Percentiles rank a stretch among this genome's conserved stretches.
Conservation (phyloP, 2,113 vertebrate genomes). For the Aegypius monachus region DNA sequence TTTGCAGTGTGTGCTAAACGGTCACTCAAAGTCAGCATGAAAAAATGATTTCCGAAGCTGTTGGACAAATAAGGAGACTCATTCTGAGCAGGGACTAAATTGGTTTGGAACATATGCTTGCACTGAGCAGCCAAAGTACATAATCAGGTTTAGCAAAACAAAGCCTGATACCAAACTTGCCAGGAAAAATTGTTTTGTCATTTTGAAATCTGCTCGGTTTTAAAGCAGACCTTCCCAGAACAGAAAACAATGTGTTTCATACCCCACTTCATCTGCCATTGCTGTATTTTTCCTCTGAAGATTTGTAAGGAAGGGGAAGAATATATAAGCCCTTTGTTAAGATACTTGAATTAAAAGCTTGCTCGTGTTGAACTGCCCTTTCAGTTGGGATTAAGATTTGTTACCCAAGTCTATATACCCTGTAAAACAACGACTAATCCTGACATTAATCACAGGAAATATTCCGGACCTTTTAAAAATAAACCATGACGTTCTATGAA, state of each 20-base stretch:
- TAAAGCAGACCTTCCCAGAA: constrained; percentile 60
- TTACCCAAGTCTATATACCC: constrained; percentile 22
- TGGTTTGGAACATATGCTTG: constrained; percentile 67
- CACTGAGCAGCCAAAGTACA: constrained; percentile 68
- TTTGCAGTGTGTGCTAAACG: constrained; percentile 14
- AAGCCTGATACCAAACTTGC: constrained; percentile 64
- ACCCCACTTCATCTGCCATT: constrained; percentile 13
- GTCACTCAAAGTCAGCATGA: constrained; percentile 45
- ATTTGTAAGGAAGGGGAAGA: constrained; percentile 47
- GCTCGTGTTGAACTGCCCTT: constrained; percentile 40
- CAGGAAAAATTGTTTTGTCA: constrained; percentile 63
- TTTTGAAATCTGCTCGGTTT: constrained; percentile 61
- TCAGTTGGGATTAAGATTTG: constrained; percentile 55
- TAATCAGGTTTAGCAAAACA: constrained; percentile 71
- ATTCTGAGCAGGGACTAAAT: constrained; percentile 56
- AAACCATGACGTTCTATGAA: constrained; percentile 46
- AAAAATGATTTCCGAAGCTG: constrained; percentile 61
- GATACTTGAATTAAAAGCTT: constrained; percentile 55
- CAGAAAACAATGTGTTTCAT: constrained; percentile 56
- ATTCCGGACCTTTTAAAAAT: constrained; percentile 51
- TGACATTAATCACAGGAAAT: constrained; percentile 67
- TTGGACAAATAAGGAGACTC: constrained; percentile 73
- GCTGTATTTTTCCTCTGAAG: constrained; percentile 52
- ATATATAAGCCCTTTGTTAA: constrained; percentile 63
- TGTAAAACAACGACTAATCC: constrained; percentile 53